Evolutionary conservation across 2,888 invertebrate species (phyloP), one percentile per base, ranked within the genome.

Genomic region (Caenorhabditis sp.): DNA sequence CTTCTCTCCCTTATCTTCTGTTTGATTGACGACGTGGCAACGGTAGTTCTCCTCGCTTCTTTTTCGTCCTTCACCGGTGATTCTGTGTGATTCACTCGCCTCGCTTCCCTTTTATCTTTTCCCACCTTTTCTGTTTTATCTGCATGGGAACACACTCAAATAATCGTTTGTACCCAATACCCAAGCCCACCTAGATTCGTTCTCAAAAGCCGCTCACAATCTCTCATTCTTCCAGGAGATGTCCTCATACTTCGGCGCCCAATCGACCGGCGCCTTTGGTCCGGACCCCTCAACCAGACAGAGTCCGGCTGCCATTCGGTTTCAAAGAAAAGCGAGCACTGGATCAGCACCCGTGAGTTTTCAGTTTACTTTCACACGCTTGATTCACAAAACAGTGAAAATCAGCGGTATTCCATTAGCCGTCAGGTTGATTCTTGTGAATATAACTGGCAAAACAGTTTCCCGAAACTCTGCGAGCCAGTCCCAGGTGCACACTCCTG

Each of bases 281-380:
- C 26, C 59, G 0, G 59, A 53, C 20, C 53, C 39, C 20, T n/a
- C 46, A n/a, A 41, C 68, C 7, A 32, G 58, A 48, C 68, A 68
- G 41, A 75, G 75, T 53, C 80, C 80, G 9, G 77, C 77, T 4
- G 77, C 77, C 13, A 71, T 80, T 32, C 55, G 80, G 41, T 77
- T 80, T 71, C 73, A 80, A 35, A 32, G 80, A 22, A 68, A 71
- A 50, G 45, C 53, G 20, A 74, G 74, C n/a, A 70, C 65, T 6
- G 77, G 65, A 27, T 50, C 65, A 11, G 74, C 74, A 15, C 80
- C 80, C 22, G 80, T 80, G n/a, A 74, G 74, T 71, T 39, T n/a
- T 4, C 39, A 39, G 13, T 39, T 20, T 11, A 17, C 13, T 9
- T 30, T 9, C 13, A 24, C 13, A 20, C 11, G 37, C 32, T n/a